phyloP scores from a whole-genome alignment of 2,113 vertebrate genomes.

The Bufo bufo region DNA sequence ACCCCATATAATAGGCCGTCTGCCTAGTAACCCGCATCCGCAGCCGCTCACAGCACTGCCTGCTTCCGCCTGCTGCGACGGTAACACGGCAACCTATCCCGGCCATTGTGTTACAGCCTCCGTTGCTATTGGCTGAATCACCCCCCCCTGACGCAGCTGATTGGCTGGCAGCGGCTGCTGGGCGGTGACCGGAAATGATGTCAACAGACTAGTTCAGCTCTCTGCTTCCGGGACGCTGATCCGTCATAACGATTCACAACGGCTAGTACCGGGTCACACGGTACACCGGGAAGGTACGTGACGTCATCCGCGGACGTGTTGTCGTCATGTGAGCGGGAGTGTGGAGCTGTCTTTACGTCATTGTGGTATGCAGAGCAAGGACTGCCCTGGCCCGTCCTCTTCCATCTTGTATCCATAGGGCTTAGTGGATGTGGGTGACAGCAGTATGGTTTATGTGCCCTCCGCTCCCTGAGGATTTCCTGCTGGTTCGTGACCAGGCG shows the following conservation, averaged over 20 bases:
- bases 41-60: not conserved
- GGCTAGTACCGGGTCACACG: slow-evolving; percentile 29
- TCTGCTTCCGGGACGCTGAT: slow-evolving; percentile 20
- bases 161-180: not conserved
- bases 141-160: not conserved
- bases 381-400: not conserved
- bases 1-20: not conserved
- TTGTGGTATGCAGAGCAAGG: not conserved
- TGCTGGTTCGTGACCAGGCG: no score
- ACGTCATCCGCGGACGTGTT: not conserved
- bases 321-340: no score
- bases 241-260: slow-evolving; percentile 12
- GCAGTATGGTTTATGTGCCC: no score
- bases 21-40: not conserved
- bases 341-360: not conserved
- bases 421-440: no score
- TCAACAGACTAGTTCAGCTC: not conserved
- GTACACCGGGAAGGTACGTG: slow-evolving; percentile 37
- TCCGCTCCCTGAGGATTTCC: no score
- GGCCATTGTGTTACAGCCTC: not conserved
- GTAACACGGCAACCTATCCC: not conserved
- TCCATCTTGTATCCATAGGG: no score
- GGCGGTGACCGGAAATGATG: slow-evolving; percentile 19
- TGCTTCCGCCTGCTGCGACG: not conserved
- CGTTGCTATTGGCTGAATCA: not conserved